Percentiles rank a stretch among this genome's conserved stretches.
These are phyloP conservation scores for Caretta caretta DNA, from an alignment of 2,113 vertebrate genomes.

Conservation along the genomic window DNA sequence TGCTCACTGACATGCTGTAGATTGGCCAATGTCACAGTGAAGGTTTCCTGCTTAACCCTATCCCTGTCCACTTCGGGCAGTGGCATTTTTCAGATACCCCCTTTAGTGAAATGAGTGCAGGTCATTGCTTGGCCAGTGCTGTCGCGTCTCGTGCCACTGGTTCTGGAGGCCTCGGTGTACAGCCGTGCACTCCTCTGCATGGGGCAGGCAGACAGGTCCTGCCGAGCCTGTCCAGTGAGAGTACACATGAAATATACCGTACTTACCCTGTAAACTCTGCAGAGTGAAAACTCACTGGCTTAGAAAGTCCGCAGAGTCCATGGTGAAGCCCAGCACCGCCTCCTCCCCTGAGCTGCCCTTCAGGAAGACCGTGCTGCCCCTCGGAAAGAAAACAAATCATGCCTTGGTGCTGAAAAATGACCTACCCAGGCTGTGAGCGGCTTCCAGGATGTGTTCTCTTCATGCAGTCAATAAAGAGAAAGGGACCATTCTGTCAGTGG, in stretches of 20 bases:
- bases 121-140: neutral
- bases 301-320: neutral
- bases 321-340: neutral
- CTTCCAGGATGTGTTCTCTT: constrained; percentile 62
- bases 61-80: neutral
- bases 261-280: too few relatives aligned
- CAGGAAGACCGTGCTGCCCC: rapidly evolving
- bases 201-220: neutral
- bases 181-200: neutral
- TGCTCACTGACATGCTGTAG: neutral
- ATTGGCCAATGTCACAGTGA: neutral
- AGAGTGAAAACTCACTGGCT: too few relatives aligned
- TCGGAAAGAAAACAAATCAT: constrained; percentile 34
- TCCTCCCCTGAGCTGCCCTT: neutral
- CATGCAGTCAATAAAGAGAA: constrained; percentile 67
- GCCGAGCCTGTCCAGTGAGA: too few relatives aligned
- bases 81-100: neutral
- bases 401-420: constrained; percentile 64
- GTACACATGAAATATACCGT: too few relatives aligned
- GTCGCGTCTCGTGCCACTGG: neutral
- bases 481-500: constrained; percentile 68
- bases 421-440: constrained; percentile 48
- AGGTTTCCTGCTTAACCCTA: neutral
- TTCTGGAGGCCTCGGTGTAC: neutral
- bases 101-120: neutral